These are phyloP conservation scores for Drosophila tropicalis DNA, from an alignment of 1,140 invertebrate genomes.

Conservation along the genomic window DNA sequence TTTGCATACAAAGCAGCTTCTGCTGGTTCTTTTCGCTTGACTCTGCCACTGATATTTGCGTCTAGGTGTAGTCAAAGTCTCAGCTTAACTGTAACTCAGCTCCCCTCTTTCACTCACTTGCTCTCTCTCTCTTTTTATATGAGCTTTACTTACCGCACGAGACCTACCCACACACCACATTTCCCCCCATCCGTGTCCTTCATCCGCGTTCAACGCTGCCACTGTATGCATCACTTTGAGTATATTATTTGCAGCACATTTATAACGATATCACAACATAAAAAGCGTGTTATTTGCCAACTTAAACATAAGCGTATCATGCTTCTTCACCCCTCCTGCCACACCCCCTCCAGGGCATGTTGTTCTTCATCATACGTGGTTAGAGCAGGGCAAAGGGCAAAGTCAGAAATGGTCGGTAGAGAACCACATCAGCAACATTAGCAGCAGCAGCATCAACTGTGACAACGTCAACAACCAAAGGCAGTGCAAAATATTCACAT, in stretches of 20 bases:
- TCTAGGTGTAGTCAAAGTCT: slow-evolving; percentile 13
- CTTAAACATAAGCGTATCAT: slow-evolving; percentile 27
- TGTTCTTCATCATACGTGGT: slow-evolving; percentile 11
- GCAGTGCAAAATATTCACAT: slow-evolving; percentile 1
- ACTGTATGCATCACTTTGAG: slow-evolving; percentile 27
- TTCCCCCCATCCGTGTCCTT: neutral
- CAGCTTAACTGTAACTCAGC: neutral
- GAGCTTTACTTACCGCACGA: neutral
- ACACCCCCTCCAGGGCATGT: neutral
- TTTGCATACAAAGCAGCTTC: slow-evolving; percentile 12
- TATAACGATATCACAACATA: slow-evolving; percentile 28
- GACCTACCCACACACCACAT: neutral
- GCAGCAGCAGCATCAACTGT: slow-evolving; percentile 10
- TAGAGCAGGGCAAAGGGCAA: slow-evolving; percentile 15
- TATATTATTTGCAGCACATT: slow-evolving; percentile 33
- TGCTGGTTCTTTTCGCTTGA: neutral
- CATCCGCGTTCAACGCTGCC: neutral
- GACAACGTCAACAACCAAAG: slow-evolving; percentile 14
- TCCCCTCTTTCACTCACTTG: neutral
- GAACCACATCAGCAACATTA: slow-evolving; percentile 6
- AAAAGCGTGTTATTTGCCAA: slow-evolving; percentile 32
- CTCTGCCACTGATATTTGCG: neutral
- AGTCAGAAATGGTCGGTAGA: neutral
- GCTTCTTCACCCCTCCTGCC: neutral
- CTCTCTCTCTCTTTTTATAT: neutral